Percentiles rank a stretch among this genome's conserved stretches.
phyloP scores from a whole-genome alignment of 2,888 invertebrate species.

The Drosophila macrospina region DNA sequence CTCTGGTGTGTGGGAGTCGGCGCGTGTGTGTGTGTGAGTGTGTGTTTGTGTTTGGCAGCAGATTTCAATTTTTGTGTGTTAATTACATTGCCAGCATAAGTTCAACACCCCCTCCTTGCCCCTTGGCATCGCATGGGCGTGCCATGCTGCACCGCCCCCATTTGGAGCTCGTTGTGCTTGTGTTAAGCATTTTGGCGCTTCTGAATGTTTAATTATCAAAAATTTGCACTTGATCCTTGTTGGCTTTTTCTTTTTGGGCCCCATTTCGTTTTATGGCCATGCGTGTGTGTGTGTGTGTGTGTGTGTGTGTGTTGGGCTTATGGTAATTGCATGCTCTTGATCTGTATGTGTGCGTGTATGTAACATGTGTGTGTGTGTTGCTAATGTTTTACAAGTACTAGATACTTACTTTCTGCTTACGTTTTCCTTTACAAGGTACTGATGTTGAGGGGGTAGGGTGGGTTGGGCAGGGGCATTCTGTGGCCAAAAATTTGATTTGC shows the following conservation, averaged over 20 bases:
- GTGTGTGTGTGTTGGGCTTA: constrained; percentile 52
- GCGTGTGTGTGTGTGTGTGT: constrained; percentile 14
- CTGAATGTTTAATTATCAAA: constrained; percentile 79
- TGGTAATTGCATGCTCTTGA: constrained; percentile 61
- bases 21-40: constrained; percentile 15
- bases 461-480: constrained; percentile 12
- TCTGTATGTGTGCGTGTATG: constrained; percentile 31
- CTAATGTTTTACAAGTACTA: constrained; percentile 68
- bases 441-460: not conserved
- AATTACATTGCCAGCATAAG: constrained; percentile 76
- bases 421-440: constrained; percentile 12
- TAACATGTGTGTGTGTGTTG: constrained; percentile 32
- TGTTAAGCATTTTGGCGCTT: constrained; percentile 79
- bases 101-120: constrained; percentile 47
- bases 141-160: constrained; percentile 29
- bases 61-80: constrained; percentile 80
- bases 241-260: constrained; percentile 50
- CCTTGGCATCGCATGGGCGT: constrained; percentile 58
- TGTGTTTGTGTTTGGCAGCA: constrained; percentile 62
- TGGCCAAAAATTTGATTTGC: constrained; percentile 68
- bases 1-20: constrained; percentile 8
- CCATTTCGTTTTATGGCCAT: constrained; percentile 56
- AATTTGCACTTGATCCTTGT: constrained; percentile 77
- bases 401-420: constrained; percentile 42
- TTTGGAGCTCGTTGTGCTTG: constrained; percentile 51